These are phyloP conservation scores for Drosophila persimilis DNA, from an alignment of 1,140 invertebrate species.

Conservation along the genomic window DNA sequence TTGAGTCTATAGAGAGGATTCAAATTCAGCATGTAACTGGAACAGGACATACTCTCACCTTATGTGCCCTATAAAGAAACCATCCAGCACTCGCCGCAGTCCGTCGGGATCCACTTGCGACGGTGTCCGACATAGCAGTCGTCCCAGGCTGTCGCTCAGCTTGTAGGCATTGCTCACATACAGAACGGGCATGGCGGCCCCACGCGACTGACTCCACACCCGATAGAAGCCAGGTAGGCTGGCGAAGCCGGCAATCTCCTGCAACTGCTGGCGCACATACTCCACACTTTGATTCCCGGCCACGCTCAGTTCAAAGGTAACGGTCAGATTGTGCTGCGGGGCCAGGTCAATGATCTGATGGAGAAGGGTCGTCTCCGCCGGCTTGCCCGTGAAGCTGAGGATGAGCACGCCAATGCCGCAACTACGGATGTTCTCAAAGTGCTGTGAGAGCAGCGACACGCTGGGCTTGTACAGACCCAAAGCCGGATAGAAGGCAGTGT, in stretches of 20 bases:
- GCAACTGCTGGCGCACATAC: slow-evolving; percentile 72
- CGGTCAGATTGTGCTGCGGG: slow-evolving; percentile 73
- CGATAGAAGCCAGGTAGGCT: slow-evolving; percentile 84
- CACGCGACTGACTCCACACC: slow-evolving; percentile 82
- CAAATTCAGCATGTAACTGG: not conserved
- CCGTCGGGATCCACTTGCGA: slow-evolving; percentile 80
- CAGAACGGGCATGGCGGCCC: slow-evolving; percentile 84
- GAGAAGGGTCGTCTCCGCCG: slow-evolving; percentile 53
- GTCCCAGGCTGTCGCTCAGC: slow-evolving; percentile 84
- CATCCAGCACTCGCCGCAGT: slow-evolving; percentile 84
- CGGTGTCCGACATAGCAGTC: slow-evolving; percentile 82
- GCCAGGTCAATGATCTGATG: slow-evolving; percentile 69
- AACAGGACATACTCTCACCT: slow-evolving; percentile 63
- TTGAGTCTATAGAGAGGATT: slow-evolving; percentile 57
- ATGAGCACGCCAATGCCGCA: slow-evolving; percentile 79
- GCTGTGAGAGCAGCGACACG: slow-evolving; percentile 64
- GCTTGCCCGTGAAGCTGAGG: slow-evolving; percentile 48
- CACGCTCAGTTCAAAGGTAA: slow-evolving; percentile 77
- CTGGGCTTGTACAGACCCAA: slow-evolving; percentile 77
- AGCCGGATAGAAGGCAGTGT: slow-evolving; percentile 78
- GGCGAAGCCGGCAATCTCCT: slow-evolving; percentile 45
- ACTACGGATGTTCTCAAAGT: slow-evolving; percentile 77
- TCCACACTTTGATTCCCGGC: slow-evolving; percentile 71
- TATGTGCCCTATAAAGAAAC: slow-evolving; percentile 85
- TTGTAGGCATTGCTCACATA: slow-evolving; percentile 86